A percentile compares a stretch with the other conserved stretches of the same genome.
Conservation (phyloP, 2,888 invertebrate genomes). For the Yponomeuta malinellus region DNA sequence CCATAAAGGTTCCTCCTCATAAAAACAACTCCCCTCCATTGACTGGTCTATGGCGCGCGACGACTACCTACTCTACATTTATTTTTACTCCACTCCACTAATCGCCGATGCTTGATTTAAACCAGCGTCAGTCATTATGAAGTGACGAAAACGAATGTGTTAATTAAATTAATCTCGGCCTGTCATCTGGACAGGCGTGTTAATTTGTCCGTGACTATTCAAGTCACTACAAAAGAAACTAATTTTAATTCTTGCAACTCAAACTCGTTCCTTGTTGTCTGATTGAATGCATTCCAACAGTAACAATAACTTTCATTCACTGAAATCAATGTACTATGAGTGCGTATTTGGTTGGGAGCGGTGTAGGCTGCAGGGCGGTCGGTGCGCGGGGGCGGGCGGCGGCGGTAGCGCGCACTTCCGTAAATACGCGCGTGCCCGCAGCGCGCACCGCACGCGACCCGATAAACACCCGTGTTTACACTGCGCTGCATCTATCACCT, state of each 20-base stretch:
- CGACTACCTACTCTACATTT: constrained; percentile 9
- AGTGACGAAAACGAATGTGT: constrained; percentile 1
- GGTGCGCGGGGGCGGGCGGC: constrained; percentile 30
- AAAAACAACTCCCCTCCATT: constrained; percentile 1
- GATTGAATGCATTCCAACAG: neutral
- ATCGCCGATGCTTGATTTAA: constrained; percentile 13
- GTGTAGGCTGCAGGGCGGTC: constrained; percentile 18
- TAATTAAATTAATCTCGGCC: neutral
- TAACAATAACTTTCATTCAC: constrained; percentile 5
- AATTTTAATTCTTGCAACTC: neutral
- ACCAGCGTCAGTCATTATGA: constrained; percentile 4
- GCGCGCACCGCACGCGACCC: constrained; percentile 14
- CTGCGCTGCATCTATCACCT: constrained; percentile 10
- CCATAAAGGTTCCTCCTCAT: neutral
- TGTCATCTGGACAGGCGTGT: constrained; percentile 6
- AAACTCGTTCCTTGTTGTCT: neutral
- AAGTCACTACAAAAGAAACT: neutral
- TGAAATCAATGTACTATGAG: neutral
- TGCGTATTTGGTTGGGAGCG: constrained; percentile 13
- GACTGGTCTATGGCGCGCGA: constrained; percentile 1
- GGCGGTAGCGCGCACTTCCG: constrained; percentile 30
- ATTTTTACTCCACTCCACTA: constrained; percentile 15
- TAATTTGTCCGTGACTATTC: neutral
- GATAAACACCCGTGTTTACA: constrained; percentile 14
- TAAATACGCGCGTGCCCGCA: constrained; percentile 19